Base-by-base conservation (phyloP, 2,888 invertebrate genomes). In the Orthosia incerta region DNA sequence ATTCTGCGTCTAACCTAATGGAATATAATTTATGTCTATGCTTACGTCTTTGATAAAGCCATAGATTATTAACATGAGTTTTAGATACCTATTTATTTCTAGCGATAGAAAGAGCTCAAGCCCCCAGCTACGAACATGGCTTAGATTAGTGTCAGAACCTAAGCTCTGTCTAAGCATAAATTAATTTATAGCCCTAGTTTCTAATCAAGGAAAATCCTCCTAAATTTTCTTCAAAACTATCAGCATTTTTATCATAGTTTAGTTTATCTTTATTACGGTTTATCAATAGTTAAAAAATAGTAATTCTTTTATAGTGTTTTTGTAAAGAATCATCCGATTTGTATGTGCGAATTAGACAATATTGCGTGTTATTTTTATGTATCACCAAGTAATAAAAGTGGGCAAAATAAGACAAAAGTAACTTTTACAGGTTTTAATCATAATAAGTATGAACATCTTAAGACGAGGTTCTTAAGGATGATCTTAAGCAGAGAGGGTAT, bases 321-420 rank as follows among this genome's bases (percentile, higher is more conserved):
- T 53, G 53, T 61, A 23, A 45, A 16, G 4, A 53, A 31, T n/a
- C 48, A 45, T 65, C 55, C 48, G 74, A 80, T 82, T 83, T 79
- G 45, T 23, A 53, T 57, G 45, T 56, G 13, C 18, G 23, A 65
- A 56, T 62, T 23, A 20, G 23, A 39, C 45, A 55, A 39, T 46
- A 51, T 57, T 11, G 60, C 60, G 50, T 56, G 18, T 60, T 65
- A 3, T 61, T 60, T 55, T 31, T 0, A 39, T 7, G 20, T 68
- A 68, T 68, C 26, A 46, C 11, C 0, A 26, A 18, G 16, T 16
- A 16, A 0, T n/a, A 23, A 50, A 50, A 39, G 5, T 15, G 18
- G 18, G 9, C n/a, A 13, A 16, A n/a, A 7, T 26, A n/a, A 26
- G 23, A 12, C 13, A n/a, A n/a, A n/a, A n/a, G 4, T 63, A n/a